Percentiles rank a stretch among this genome's conserved stretches.
Conservation (phyloP, 2,113 vertebrate genomes). For the Callionymus lyra region DNA sequence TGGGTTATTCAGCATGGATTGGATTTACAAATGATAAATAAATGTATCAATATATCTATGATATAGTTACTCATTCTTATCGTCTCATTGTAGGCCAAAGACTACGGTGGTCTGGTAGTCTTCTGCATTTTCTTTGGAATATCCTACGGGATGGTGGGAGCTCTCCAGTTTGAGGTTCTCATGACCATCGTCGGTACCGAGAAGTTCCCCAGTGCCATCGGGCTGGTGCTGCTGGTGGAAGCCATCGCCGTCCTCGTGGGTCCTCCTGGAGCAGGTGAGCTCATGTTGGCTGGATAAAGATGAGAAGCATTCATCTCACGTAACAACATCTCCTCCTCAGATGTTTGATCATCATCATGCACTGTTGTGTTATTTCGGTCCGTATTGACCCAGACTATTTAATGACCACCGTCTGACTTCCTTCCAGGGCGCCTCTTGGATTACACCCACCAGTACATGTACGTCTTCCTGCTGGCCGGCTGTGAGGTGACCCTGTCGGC, state of each 20-base stretch:
- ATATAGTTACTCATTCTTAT: neutral
- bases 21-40: too few relatives aligned
- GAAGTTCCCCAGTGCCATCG: conserved; percentile 86
- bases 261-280: conserved; percentile 81
- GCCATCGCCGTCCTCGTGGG: conserved; percentile 84
- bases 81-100: conserved; percentile 17
- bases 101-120: conserved; percentile 74
- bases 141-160: conserved; percentile 93
- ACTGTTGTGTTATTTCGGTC: too few relatives aligned
- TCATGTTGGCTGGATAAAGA: too few relatives aligned
- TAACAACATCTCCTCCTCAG: too few relatives aligned
- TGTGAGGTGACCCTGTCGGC: conserved; percentile 77
- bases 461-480: conserved; percentile 84
- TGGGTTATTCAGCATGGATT: too few relatives aligned
- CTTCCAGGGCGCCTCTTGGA: conserved; percentile 80
- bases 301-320: too few relatives aligned
- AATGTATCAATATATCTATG: too few relatives aligned
- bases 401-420: neutral
- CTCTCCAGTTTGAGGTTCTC: conserved; percentile 90
- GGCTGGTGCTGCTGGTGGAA: conserved; percentile 83
- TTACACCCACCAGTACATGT: conserved; percentile 73
- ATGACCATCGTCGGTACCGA: conserved; percentile 87
- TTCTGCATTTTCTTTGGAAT: conserved; percentile 92
- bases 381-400: neutral
- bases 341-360: too few relatives aligned